Base-by-base conservation (phyloP, 2,797 vertebrate species). In the Megalops cyprinoides region DNA sequence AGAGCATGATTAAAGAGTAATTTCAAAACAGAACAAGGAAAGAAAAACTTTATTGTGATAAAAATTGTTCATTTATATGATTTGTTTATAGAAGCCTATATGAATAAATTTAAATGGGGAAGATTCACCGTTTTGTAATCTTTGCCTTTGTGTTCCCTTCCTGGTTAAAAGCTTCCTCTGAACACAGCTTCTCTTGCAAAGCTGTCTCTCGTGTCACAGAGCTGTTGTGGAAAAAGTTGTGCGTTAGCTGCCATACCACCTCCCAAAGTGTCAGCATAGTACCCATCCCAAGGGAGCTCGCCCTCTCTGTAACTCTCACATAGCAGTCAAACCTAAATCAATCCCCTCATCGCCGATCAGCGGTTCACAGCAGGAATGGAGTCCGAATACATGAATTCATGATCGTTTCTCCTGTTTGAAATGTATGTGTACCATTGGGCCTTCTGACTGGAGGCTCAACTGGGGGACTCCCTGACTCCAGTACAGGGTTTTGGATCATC, bases 61-160 rank as follows among this genome's bases (percentile, higher is more conserved):
- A 5, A 80, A 83, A 69, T 87, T 84, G 83, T 84, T 84, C 82
- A 86, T 82, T 89, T 84, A 82, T 88, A 83, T 85, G 82, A 89
- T 90, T 88, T 90, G 87, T 89, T 91, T 91, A 90, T 91, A 86
- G 93, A 92, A 86, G 85, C 85, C 87, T 90, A 44, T 88, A 89
- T 87, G 88, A 94, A 94, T 91, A 87, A 91, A 93, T 89, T 60
- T 81, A 85, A 82, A 87, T 82, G 9, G 25, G 49, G 67, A n/a
- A 53, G 28, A 12, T 8, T 75, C 6, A 73, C 44, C 85, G 44
- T 53, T 78, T 84, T 80, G 62, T 79, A 75, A 77, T 20, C 79
- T 87, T 7, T 79, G 60, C 28, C 53, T 79, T 74, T 60, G 62
- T 60, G 56, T 51, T 65, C 56, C 49, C n/a, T n/a, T n/a, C n/a